Evolutionary conservation across 2,797 vertebrate species (phyloP).

Genomic region (Molothrus aeneus): DNA sequence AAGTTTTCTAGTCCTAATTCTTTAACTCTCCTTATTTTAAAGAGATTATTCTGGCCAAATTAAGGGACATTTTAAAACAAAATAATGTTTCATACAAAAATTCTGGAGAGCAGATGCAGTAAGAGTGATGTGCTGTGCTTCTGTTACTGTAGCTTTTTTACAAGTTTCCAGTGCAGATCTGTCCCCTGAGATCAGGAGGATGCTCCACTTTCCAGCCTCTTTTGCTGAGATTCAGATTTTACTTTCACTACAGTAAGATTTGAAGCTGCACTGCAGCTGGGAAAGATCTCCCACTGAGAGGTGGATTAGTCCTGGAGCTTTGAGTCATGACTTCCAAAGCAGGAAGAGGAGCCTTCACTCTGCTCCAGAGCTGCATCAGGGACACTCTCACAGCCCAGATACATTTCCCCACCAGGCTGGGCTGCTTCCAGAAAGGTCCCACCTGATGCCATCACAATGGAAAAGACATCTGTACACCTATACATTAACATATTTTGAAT

Average conservation of each 20-base stretch:
- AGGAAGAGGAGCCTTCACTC: neutral
- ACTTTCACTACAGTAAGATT: neutral
- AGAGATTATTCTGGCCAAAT: neutral
- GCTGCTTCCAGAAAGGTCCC: neutral
- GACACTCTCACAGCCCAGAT: neutral
- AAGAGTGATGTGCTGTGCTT: neutral
- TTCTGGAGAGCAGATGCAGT: neutral
- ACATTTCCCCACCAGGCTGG: neutral
- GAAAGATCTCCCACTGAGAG: neutral
- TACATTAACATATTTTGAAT: neutral
- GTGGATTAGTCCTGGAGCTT: neutral
- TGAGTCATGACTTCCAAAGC: accelerated
- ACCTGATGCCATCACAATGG: neutral
- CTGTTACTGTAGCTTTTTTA: neutral
- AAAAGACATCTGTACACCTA: neutral
- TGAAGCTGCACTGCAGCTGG: neutral
- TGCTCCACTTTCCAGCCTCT: neutral
- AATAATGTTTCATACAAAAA: neutral
- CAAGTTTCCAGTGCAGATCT: neutral
- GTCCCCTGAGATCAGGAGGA: neutral
- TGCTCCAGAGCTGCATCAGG: neutral
- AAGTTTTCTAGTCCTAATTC: neutral
- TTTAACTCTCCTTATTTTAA: neutral
- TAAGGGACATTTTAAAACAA: neutral
- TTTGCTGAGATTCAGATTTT: neutral